Base-by-base conservation (phyloP, 2,888 invertebrate species). In the Drosophila tripunctata region DNA sequence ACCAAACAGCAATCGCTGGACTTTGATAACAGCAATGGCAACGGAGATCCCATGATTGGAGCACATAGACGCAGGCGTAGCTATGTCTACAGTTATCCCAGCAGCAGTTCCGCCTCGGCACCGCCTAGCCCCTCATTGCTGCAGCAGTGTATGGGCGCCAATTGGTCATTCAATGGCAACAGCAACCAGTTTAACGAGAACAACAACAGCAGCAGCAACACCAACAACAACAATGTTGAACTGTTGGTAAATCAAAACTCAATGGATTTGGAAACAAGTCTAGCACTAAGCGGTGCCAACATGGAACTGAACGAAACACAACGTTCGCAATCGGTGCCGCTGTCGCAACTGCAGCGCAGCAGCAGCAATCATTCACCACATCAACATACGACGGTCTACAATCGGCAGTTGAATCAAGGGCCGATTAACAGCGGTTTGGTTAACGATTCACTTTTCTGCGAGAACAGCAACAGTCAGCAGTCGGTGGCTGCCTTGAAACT, bases 321-420 rank as follows among this genome's bases (percentile, higher is more conserved):
- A 50, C 92, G 96, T 51, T 96, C 96, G 5, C 96, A 96, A 82
- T 96, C 96, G 10, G 96, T 96, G 45, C 96, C 96, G 0, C 90
- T 95, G 15, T 90, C 89, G 0, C 89, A 89, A 19, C 50, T 89
- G 45, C 89, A 90, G 33, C 88, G 88, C 27, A 56, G 79, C 17
- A 62, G 48, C 61, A 82, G 86, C 44, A 81, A 79, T 12, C 88
- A 87, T 22, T 87, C 89, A 6, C 90, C 91, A n/a, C n/a, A n/a
- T n/a, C n/a, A n/a, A n/a, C n/a, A n/a, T 22, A 75, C 89, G 4
- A 87, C 90, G 21, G 82, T 83, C 24, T 90, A 90, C 54, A 90
- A 87, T 75, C 87, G 89, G 4, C 83, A 81, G 44, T 14, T 60
- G 10, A 65, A 33, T 43, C 80, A 76, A 17, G 48, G n/a, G n/a